These are phyloP conservation scores for Nemapogon koenigi DNA, from an alignment of 2,888 invertebrate genomes.

Conservation along the genomic window DNA sequence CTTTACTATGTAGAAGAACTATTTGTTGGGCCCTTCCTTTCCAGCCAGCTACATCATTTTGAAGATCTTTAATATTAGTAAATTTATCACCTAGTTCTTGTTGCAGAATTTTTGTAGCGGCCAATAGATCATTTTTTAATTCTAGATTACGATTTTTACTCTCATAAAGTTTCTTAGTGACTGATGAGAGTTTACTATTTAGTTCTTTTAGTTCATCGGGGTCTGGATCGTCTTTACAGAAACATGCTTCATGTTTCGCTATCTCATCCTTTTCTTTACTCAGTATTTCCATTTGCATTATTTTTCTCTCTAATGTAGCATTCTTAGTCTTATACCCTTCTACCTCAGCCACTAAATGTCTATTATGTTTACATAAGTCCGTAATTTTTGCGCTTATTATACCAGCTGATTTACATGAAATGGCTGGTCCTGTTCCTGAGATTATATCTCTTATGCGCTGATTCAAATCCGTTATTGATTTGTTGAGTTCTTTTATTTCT, in stretches of 20 bases:
- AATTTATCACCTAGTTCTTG: constrained; percentile 79
- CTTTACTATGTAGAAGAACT: constrained; percentile 70
- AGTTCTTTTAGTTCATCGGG: constrained; percentile 64
- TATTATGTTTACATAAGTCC: constrained; percentile 70
- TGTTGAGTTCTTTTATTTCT: constrained; percentile 45
- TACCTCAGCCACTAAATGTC: constrained; percentile 68
- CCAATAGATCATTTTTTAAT: constrained; percentile 73
- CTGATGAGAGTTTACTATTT: constrained; percentile 64
- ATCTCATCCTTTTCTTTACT: constrained; percentile 39
- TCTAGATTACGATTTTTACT: constrained; percentile 72
- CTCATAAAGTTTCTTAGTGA: constrained; percentile 71
- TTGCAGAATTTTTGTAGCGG: constrained; percentile 75
- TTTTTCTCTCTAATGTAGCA: constrained; percentile 54
- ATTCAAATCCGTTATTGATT: constrained; percentile 43
- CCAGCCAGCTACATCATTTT: constrained; percentile 69
- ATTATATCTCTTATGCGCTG: constrained; percentile 59
- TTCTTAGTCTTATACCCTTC: constrained; percentile 67
- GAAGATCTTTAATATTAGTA: constrained; percentile 67
- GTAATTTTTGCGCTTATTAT: constrained; percentile 69
- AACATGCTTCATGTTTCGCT: constrained; percentile 21
- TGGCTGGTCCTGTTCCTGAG: constrained; percentile 45
- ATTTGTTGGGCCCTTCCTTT: constrained; percentile 82
- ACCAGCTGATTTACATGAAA: constrained; percentile 57
- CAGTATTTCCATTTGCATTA: constrained; percentile 45
- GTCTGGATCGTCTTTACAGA: constrained; percentile 53